Percentiles rank a stretch among this genome's conserved stretches.
phyloP scores from a whole-genome alignment of 2,113 vertebrate species.

The Puma concolor region DNA sequence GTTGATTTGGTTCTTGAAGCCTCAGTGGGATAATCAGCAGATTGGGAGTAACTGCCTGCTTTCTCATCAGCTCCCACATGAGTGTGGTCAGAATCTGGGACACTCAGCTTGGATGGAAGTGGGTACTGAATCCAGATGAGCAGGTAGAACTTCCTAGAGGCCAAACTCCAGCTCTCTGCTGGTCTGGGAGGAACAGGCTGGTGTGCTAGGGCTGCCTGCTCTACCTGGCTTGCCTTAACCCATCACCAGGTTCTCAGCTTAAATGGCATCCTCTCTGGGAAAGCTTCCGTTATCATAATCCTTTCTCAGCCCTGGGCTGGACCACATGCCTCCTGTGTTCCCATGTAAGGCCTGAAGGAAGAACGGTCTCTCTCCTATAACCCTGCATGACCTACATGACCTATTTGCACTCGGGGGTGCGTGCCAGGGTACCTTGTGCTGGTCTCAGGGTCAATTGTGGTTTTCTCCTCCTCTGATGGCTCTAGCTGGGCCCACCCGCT shows the following conservation, averaged over 20 bases:
- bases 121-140: not conserved
- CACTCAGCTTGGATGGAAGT: not conserved
- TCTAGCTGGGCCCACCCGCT: not conserved
- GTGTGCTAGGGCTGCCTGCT: not conserved
- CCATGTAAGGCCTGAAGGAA: not conserved
- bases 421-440: not conserved
- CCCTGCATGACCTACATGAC: not conserved
- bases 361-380: not conserved
- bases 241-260: not conserved
- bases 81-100: not conserved
- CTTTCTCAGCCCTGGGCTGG: not conserved
- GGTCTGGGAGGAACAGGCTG: not conserved
- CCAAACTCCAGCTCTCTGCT: not conserved
- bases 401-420: not conserved
- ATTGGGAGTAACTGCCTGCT: not conserved
- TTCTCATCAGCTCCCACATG: not conserved
- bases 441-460: not conserved
- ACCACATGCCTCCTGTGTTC: not conserved
- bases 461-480: slow-evolving; percentile 26
- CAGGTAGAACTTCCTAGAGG: not conserved
- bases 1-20: not conserved
- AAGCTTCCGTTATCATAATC: not conserved
- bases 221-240: not conserved
- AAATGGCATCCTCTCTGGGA: not conserved
- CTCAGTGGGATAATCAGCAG: not conserved